Conservation (phyloP, 2,888 invertebrate genomes). For the Acanthosepion pharaonis region DNA sequence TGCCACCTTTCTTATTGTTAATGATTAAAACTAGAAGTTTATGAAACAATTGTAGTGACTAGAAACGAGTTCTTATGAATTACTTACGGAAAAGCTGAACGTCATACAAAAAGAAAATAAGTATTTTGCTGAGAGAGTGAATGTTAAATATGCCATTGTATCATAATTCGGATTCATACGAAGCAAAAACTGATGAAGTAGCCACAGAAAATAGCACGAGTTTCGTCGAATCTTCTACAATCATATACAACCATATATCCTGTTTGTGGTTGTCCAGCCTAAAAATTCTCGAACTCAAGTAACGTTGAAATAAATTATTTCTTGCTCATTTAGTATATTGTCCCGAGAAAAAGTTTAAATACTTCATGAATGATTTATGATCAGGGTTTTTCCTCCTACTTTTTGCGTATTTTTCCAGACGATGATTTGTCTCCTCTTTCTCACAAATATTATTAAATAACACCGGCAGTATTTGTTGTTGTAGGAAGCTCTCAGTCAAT, state of each 20-base stretch:
- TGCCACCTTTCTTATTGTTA: no score
- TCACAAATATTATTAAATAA: not conserved
- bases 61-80: not conserved
- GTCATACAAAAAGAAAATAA: not conserved
- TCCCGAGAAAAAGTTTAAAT: not conserved
- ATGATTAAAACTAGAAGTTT: no score
- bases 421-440: conserved; percentile 3
- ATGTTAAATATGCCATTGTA: not conserved
- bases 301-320: not conserved
- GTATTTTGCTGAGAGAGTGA: no score
- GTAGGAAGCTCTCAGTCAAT: not conserved
- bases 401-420: not conserved
- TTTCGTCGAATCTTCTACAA: not conserved
- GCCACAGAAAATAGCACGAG: not conserved
- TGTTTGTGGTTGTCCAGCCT: not conserved
- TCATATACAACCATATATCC: not conserved
- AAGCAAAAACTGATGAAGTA: not conserved
- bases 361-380: not conserved
- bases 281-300: not conserved
- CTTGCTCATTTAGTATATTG: not conserved
- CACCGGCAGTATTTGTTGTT: conserved; percentile 33
- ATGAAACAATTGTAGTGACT: no score
- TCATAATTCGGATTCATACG: not conserved
- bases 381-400: not conserved
- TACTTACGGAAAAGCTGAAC: not conserved